Percentiles rank a stretch among this genome's conserved stretches.
Conservation (phyloP, 1,140 invertebrate species). For the Drosophila novamexicana region DNA sequence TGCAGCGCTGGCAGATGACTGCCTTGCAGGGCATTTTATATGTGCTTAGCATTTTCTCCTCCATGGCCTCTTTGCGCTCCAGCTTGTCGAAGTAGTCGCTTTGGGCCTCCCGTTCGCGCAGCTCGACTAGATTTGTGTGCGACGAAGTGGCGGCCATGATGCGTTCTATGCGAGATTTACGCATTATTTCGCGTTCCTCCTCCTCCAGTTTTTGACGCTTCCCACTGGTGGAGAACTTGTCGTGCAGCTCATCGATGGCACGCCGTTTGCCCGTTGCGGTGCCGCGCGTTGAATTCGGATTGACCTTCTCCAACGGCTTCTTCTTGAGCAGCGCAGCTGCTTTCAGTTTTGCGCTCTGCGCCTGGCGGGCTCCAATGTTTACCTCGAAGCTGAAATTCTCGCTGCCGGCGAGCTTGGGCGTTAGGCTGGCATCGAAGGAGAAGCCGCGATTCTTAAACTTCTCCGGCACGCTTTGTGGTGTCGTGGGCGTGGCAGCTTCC, state of each 20-base stretch:
- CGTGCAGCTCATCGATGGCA: slow-evolving; percentile 85
- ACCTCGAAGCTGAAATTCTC: slow-evolving; percentile 87
- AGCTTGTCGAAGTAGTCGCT: slow-evolving; percentile 95
- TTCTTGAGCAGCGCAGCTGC: slow-evolving; percentile 87
- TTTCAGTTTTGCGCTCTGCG: slow-evolving; percentile 87
- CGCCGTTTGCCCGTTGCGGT: slow-evolving; percentile 86
- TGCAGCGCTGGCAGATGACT: slow-evolving; percentile 94
- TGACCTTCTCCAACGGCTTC: slow-evolving; percentile 88
- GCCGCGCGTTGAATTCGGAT: slow-evolving; percentile 88
- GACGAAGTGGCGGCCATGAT: slow-evolving; percentile 92
- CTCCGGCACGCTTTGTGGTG: slow-evolving; percentile 60
- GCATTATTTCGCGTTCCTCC: slow-evolving; percentile 84
- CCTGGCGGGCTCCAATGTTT: slow-evolving; percentile 86
- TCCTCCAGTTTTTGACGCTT: slow-evolving; percentile 85
- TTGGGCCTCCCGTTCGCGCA: slow-evolving; percentile 89
- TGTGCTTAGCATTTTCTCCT: slow-evolving; percentile 95
- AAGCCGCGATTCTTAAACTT: slow-evolving; percentile 78
- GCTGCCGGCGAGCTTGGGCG: slow-evolving; percentile 61
- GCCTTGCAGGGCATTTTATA: slow-evolving; percentile 94
- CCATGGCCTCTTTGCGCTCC: slow-evolving; percentile 95
- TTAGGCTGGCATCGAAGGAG: slow-evolving; percentile 56
- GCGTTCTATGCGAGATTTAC: slow-evolving; percentile 90
- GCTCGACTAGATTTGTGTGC: slow-evolving; percentile 90
- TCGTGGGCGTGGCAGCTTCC: slow-evolving; percentile 23
- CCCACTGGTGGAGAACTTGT: slow-evolving; percentile 81